Evolutionary conservation across 2,797 vertebrate species (phyloP).

Genomic region (Remorina albescens): DNA sequence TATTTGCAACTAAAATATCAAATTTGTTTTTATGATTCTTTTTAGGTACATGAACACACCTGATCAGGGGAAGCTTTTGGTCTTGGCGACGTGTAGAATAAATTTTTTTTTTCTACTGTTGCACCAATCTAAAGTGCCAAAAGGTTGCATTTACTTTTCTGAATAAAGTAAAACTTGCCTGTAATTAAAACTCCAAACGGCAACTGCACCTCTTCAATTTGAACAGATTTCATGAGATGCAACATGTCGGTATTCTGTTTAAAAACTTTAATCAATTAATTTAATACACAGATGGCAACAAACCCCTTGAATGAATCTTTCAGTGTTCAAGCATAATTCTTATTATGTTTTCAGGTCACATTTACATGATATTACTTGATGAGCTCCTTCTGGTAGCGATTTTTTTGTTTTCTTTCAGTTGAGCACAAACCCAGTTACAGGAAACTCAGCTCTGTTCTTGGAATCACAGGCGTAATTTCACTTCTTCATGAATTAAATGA

Average conservation of each 20-base stretch:
- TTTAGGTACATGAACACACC: background rate
- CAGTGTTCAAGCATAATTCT: background rate
- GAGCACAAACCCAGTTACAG: background rate
- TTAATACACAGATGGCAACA: background rate
- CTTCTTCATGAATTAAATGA: slow-evolving; percentile 20
- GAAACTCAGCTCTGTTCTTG: background rate
- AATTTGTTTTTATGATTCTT: background rate
- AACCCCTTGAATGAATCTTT: background rate
- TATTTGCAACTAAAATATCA: background rate
- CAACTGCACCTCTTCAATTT: background rate
- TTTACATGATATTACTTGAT: background rate
- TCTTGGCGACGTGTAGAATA: background rate
- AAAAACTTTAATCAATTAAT: background rate
- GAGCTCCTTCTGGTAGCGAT: background rate
- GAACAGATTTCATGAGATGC: background rate
- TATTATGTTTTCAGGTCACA: background rate
- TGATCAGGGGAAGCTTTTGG: background rate
- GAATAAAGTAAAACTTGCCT: background rate
- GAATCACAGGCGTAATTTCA: slow-evolving; percentile 15
- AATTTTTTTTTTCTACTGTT: background rate
- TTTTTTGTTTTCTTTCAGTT: background rate
- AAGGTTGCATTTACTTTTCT: background rate
- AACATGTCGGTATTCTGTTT: background rate
- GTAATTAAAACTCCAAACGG: background rate
- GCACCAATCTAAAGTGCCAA: background rate